A percentile compares a stretch with the other conserved stretches of the same genome.
Conservation (phyloP, 2,113 vertebrate species). For the Myotis yumanensis region DNA sequence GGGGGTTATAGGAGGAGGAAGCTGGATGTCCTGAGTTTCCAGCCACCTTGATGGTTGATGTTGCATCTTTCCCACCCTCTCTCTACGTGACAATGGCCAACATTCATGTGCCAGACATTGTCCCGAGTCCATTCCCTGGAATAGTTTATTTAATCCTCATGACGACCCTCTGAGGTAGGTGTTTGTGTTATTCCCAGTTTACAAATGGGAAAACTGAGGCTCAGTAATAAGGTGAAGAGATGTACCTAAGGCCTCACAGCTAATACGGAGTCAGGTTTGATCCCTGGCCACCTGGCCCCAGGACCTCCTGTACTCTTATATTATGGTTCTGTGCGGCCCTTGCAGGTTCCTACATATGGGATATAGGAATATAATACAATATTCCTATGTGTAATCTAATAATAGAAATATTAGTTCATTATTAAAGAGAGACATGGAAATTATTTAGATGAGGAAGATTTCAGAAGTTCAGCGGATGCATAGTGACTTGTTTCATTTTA, state of each 20-base stretch:
- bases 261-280: neutral
- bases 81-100: neutral
- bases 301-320: neutral
- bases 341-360: neutral
- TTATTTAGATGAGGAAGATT: slow-evolving; percentile 94
- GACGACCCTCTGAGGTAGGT: neutral
- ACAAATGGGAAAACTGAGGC: neutral
- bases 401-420: slow-evolving; percentile 72
- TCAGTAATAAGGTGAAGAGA: neutral
- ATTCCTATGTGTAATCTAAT: neutral
- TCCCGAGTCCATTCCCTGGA: neutral
- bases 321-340: neutral
- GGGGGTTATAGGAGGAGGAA: neutral
- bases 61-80: neutral
- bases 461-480: slow-evolving; percentile 79
- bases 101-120: neutral
- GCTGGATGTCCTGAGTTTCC: neutral
- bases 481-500: slow-evolving; percentile 86
- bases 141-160: neutral
- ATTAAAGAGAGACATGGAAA: slow-evolving; percentile 81
- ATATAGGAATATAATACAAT: neutral
- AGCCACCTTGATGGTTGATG: neutral
- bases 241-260: neutral
- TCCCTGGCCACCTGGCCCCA: neutral
- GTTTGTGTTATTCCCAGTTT: neutral